Conservation (phyloP, 2,888 invertebrate genomes). For the Dorcus hopei region DNA sequence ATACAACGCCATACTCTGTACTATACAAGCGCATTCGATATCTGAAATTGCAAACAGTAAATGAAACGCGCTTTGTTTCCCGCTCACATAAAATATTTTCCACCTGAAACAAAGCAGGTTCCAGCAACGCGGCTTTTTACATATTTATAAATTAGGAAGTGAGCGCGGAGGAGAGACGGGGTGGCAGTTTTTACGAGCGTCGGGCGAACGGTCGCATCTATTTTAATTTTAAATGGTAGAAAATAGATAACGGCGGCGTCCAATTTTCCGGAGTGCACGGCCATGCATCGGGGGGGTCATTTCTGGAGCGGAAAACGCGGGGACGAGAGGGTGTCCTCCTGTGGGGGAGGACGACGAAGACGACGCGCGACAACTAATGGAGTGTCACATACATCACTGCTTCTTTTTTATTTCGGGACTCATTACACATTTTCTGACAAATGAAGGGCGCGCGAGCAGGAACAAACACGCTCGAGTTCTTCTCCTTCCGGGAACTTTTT, state of each 20-base stretch:
- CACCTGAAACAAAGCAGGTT: neutral
- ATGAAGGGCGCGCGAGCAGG: constrained; percentile 23
- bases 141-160: neutral
- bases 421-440: constrained; percentile 29
- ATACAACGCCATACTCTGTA: too few relatives aligned
- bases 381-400: constrained; percentile 29
- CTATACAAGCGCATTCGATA: too few relatives aligned
- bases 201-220: constrained; percentile 1
- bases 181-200: neutral
- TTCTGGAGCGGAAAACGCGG: neutral
- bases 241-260: constrained; percentile 7
- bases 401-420: constrained; percentile 30
- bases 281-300: constrained; percentile 5
- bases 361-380: constrained; percentile 24
- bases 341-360: constrained; percentile 19
- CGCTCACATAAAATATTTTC: too few relatives aligned
- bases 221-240: constrained; percentile 12
- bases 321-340: neutral
- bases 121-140: neutral
- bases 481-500: too few relatives aligned
- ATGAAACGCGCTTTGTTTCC: too few relatives aligned
- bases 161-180: neutral
- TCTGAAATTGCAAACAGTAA: too few relatives aligned
- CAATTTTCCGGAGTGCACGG: constrained; percentile 13
- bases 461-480: too few relatives aligned